Percentiles rank a stretch among this genome's conserved stretches.
Conservation (phyloP, 2,113 vertebrate species). For the Xerus inauris region DNA sequence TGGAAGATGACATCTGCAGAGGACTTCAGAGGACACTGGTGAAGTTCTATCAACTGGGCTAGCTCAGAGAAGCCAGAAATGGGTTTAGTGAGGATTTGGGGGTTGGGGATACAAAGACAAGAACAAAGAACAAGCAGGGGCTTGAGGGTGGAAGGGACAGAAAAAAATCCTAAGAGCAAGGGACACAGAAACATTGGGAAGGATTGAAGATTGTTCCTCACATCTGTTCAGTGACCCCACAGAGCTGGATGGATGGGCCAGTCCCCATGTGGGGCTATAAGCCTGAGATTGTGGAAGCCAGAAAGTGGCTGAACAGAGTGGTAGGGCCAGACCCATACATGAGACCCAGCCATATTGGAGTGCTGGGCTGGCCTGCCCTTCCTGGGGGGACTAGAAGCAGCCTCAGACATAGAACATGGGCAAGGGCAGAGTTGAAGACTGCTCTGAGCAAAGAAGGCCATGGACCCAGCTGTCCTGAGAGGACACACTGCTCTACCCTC, state of each 20-base stretch:
- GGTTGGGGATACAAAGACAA: not conserved
- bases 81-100: not conserved
- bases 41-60: not conserved
- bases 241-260: too few relatives aligned
- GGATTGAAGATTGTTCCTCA: not conserved
- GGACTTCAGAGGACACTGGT: not conserved
- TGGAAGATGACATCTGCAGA: not conserved
- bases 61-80: not conserved
- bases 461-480: slow-evolving; percentile 71
- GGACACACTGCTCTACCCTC: slow-evolving; percentile 64
- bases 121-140: not conserved
- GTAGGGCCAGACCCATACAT: not conserved
- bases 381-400: not conserved
- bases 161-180: too few relatives aligned
- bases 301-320: not conserved
- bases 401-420: not conserved
- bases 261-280: not conserved
- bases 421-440: not conserved
- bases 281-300: not conserved
- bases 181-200: not conserved
- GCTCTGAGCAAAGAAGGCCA: not conserved
- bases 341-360: not conserved
- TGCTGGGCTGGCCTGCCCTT: not conserved
- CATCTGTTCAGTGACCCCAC: not conserved
- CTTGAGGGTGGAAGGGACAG: not conserved